Conservation (phyloP, 2,888 invertebrate genomes). For the Drosophila testacea region DNA sequence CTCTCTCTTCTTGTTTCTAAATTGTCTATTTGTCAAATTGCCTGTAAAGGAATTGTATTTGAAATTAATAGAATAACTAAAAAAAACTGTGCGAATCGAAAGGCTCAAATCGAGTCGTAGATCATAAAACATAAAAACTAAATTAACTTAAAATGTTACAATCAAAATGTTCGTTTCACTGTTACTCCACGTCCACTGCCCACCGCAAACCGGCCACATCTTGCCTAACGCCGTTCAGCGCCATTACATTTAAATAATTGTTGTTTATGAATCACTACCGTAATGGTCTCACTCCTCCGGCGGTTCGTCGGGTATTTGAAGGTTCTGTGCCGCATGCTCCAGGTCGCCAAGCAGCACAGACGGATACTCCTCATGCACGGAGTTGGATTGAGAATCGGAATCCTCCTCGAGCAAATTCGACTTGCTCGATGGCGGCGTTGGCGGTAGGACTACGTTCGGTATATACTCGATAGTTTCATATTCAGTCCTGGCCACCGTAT, state of each 20-base stretch:
- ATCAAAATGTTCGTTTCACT: constrained; percentile 51
- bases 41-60: constrained; percentile 17
- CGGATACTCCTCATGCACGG: constrained; percentile 83
- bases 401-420: constrained; percentile 79
- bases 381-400: constrained; percentile 82
- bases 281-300: constrained; percentile 83
- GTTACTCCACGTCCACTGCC: constrained; percentile 41
- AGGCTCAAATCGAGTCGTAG: constrained; percentile 36
- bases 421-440: constrained; percentile 57
- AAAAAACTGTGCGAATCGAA: constrained; percentile 47
- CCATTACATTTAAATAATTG: constrained; percentile 57
- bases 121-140: constrained; percentile 60
- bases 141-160: constrained; percentile 74
- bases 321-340: constrained; percentile 82
- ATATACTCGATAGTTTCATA: constrained; percentile 83
- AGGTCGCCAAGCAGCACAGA: constrained; percentile 57
- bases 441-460: constrained; percentile 73
- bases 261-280: background rate
- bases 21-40: constrained; percentile 27
- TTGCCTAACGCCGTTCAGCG: constrained; percentile 30
- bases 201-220: constrained; percentile 19
- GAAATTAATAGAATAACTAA: constrained; percentile 45
- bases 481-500: constrained; percentile 78
- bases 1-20: constrained; percentile 9
- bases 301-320: constrained; percentile 84